Conservation (phyloP, 2,113 vertebrate genomes). For the Grallaria varia region DNA sequence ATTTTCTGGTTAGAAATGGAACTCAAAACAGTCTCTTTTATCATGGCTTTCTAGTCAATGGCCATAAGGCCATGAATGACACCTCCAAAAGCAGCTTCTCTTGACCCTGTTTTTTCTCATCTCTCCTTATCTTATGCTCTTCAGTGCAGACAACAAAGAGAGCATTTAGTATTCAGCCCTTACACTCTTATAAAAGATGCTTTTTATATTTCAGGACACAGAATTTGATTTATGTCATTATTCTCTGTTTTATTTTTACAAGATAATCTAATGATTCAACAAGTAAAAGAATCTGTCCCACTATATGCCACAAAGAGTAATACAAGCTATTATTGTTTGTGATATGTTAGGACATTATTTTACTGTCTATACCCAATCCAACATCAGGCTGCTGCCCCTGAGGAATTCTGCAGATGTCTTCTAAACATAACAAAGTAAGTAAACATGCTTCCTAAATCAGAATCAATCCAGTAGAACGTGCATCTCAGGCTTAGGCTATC, state of each 20-base stretch:
- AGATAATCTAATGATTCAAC: slow-evolving; percentile 3
- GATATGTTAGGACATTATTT: not conserved
- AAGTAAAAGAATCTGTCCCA: not conserved
- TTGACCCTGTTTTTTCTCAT: not conserved
- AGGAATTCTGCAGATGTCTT: not conserved
- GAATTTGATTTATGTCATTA: not conserved
- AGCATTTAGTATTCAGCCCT: not conserved
- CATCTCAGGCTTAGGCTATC: not conserved
- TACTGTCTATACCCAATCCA: not conserved
- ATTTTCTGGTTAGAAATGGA: not conserved
- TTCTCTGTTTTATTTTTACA: not conserved
- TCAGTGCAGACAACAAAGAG: not conserved
- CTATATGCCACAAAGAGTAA: not conserved
- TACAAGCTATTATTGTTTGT: not conserved
- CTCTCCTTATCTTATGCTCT: not conserved
- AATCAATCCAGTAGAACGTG: not conserved
- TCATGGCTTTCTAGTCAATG: not conserved
- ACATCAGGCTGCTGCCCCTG: not conserved
- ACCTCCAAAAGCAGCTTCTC: not conserved
- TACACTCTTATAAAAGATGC: not conserved
- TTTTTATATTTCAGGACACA: not conserved
- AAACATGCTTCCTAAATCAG: not conserved
- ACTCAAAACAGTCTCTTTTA: not conserved
- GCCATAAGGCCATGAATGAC: not conserved
- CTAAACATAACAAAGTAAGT: not conserved